Conservation (phyloP, 92 coral and sea anemone genomes). For the Epizoanthus illoricatus region DNA sequence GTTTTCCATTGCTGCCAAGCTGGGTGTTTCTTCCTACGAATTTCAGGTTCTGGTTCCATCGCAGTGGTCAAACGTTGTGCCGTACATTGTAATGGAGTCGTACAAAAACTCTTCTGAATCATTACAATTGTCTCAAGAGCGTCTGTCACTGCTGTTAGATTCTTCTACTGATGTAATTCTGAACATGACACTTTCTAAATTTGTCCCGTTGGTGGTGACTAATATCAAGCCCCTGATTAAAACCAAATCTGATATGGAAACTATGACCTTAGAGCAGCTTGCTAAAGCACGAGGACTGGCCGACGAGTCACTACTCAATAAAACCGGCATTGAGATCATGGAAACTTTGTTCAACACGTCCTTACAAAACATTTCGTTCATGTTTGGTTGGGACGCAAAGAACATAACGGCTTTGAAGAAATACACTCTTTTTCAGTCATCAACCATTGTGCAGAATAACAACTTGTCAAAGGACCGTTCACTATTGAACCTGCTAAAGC, state of each 20-base stretch:
- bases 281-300: slow-evolving; percentile 37
- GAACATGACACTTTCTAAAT: slow-evolving; percentile 49
- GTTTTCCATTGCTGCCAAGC: slow-evolving; percentile 37
- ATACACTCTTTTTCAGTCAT: slow-evolving; percentile 51
- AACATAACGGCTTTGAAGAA: slow-evolving; percentile 43
- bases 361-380: slow-evolving; percentile 49
- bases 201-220: slow-evolving; percentile 1
- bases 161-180: slow-evolving; percentile 29
- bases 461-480: slow-evolving; percentile 29
- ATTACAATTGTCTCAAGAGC: slow-evolving; percentile 50
- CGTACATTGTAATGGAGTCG: slow-evolving; percentile 54
- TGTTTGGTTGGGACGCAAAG: slow-evolving; percentile 60
- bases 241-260: slow-evolving; percentile 35
- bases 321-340: slow-evolving; percentile 46
- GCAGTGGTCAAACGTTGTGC: slow-evolving; percentile 57
- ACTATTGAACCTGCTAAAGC: background rate
- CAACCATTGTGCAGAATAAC: background rate
- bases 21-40: slow-evolving; percentile 49
- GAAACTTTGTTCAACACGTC: slow-evolving; percentile 42
- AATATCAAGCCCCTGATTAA: slow-evolving; percentile 39
- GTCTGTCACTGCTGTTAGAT: slow-evolving; percentile 52
- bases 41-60: slow-evolving; percentile 57
- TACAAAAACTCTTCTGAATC: slow-evolving; percentile 41
- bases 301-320: slow-evolving; percentile 39
- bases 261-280: slow-evolving; percentile 31